These are phyloP conservation scores for Chamaea fasciata DNA, from an alignment of 2,113 vertebrate genomes.

Conservation along the genomic window DNA sequence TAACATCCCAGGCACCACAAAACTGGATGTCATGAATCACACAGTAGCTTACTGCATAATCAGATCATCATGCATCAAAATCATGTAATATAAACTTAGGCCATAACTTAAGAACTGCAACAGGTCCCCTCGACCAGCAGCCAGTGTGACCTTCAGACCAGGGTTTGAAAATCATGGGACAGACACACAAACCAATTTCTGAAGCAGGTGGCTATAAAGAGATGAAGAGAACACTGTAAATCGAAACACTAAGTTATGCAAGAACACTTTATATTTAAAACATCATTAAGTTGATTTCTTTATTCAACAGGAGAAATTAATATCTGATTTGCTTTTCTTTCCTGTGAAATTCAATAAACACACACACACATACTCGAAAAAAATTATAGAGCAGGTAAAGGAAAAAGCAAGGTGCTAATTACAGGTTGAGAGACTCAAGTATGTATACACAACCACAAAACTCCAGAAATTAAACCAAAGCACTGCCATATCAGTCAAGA, in stretches of 20 bases:
- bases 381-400: not conserved
- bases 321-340: not conserved
- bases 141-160: not conserved
- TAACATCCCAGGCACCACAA: not conserved
- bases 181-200: not conserved
- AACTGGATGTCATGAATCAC: constrained; percentile 26
- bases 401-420: not conserved
- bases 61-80: constrained; percentile 8
- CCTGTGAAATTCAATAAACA: not conserved
- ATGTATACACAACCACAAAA: not conserved
- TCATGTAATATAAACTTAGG: not conserved
- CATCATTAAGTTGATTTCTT: not conserved
- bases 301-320: not conserved
- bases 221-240: not conserved
- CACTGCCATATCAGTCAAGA: not conserved
- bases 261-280: not conserved
- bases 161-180: not conserved
- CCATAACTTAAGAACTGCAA: not conserved
- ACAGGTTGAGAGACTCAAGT: not conserved
- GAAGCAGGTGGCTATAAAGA: not conserved
- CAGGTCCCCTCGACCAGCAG: not conserved
- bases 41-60: not conserved
- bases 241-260: not conserved
- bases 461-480: not conserved
- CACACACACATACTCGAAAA: not conserved